phyloP scores from a whole-genome alignment of 2,797 vertebrate genomes.

The Enteromius fasciolatus region DNA sequence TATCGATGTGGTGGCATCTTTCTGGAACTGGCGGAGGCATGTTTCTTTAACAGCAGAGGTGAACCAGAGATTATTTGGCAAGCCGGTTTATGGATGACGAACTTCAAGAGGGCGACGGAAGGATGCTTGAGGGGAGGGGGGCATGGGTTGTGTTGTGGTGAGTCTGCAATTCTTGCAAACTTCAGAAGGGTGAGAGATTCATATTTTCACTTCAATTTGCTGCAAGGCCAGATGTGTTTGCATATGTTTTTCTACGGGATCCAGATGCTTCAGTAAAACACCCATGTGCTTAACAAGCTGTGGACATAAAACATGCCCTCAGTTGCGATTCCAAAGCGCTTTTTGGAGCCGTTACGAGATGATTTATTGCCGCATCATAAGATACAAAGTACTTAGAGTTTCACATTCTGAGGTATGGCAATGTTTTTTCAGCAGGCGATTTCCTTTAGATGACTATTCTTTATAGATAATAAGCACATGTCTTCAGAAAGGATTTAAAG shows the following conservation, averaged over 20 bases:
- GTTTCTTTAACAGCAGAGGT: not conserved
- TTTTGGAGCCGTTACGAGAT: constrained; percentile 72
- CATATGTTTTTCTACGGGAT: constrained; percentile 79
- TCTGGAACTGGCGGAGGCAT: constrained; percentile 7
- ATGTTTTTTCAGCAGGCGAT: constrained; percentile 66
- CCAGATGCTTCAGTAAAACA: constrained; percentile 81
- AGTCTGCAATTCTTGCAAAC: constrained; percentile 53
- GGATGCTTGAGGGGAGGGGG: not conserved
- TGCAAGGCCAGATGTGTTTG: constrained; percentile 78
- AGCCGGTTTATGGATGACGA: constrained; percentile 45
- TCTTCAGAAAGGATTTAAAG: constrained; percentile 72
- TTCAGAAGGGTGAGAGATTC: constrained; percentile 67
- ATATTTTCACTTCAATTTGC: constrained; percentile 69
- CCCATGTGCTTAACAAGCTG: constrained; percentile 84
- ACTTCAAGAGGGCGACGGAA: constrained; percentile 28
- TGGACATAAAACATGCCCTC: constrained; percentile 81
- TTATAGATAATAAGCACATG: constrained; percentile 70
- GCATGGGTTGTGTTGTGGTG: constrained; percentile 54
- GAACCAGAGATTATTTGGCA: constrained; percentile 6
- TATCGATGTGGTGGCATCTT: constrained; percentile 42
- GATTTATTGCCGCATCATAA: constrained; percentile 74
- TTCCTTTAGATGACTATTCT: constrained; percentile 65
- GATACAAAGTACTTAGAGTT: constrained; percentile 47
- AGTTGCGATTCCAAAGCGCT: constrained; percentile 72
- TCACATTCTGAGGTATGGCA: constrained; percentile 53